Base-by-base conservation (phyloP, 2,888 invertebrate genomes). In the Aspidiotus destructor region DNA sequence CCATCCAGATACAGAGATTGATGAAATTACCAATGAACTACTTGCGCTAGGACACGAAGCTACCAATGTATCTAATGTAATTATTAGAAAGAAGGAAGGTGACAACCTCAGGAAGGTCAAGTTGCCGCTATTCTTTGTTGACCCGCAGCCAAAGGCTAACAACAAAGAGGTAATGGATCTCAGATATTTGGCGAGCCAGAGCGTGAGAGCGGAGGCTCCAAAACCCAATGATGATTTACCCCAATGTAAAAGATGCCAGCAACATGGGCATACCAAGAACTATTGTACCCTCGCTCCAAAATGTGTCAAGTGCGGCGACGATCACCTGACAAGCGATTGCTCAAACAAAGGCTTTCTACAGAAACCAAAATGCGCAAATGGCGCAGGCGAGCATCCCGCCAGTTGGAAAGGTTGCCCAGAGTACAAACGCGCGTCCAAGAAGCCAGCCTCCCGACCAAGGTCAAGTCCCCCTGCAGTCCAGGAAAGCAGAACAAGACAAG, bases 221-320 rank as follows among this genome's bases (percentile, higher is more conserved):
- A 7, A 6, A 7, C 28, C 28, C 10, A 60, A 60, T 3, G 41
- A 40, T 15, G 40, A 60, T 11, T 5, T 60, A 28, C 28, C 7
- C n/a, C 60, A 60, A 60, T 60, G 60, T 40, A 60, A 60, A 60
- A 28, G 28, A 40, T 60, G 60, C 41, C 60, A 60, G 41, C 8
- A 40, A 40, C 11, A 16, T 60, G 60, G 60, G 7, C 60, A 60
- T 41, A 40, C 60, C 2, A 28, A 60, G 41, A 13, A 13, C 8
- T 60, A 60, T n/a, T 60, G 60, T n/a, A 13, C 41, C 8, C 13
- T n/a, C 15, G 8, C 15, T 13, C 40, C 8, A 9, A 60, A 41
- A 41, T 60, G 60, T 41, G 60, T 60, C 9, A 28, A 41, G n/a
- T 60, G 60, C 41, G 60, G 60, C 2, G 28, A 10, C 10, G 41